Conservation (phyloP, 1,140 invertebrate genomes). For the Pogonognathellus flavescens region DNA sequence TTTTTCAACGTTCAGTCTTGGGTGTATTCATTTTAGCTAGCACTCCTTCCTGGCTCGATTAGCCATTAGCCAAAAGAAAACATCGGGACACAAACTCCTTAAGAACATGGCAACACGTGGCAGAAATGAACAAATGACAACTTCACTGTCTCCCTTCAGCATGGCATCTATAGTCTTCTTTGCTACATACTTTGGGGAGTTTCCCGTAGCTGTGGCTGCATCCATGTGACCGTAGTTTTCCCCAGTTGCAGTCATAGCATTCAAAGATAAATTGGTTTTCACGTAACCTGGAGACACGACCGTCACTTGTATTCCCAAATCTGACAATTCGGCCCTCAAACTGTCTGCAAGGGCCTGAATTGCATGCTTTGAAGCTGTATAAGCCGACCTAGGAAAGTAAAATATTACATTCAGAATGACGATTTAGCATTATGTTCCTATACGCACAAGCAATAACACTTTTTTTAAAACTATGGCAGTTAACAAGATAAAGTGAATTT, state of each 20-base stretch:
- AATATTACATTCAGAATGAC: neutral
- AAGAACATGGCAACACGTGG: conserved; percentile 80
- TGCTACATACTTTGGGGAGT: conserved; percentile 81
- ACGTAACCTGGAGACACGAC: conserved; percentile 92
- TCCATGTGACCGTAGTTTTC: conserved; percentile 84
- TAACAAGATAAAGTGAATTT: too few species aligned
- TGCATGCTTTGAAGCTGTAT: conserved; percentile 95
- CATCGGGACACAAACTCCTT: conserved; percentile 78
- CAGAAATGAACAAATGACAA: conserved; percentile 79
- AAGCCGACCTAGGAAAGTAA: conserved; percentile 77
- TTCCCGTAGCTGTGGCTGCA: conserved; percentile 78
- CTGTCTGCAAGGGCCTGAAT: conserved; percentile 89
- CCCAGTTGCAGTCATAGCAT: conserved; percentile 87
- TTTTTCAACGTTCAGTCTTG: too few species aligned
- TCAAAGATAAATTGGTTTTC: conserved; percentile 88
- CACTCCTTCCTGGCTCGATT: conserved; percentile 74
- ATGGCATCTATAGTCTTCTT: conserved; percentile 77
- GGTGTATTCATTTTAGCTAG: too few species aligned
- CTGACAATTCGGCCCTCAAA: conserved; percentile 83
- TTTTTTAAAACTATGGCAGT: too few species aligned
- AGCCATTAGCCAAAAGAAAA: conserved; percentile 87
- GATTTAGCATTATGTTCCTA: too few species aligned
- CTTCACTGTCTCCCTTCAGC: conserved; percentile 77
- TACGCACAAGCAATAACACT: too few species aligned
- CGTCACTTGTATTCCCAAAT: conserved; percentile 83